These are phyloP conservation scores for Limonius californicus DNA, from an alignment of 1,140 invertebrate genomes.

Conservation along the genomic window DNA sequence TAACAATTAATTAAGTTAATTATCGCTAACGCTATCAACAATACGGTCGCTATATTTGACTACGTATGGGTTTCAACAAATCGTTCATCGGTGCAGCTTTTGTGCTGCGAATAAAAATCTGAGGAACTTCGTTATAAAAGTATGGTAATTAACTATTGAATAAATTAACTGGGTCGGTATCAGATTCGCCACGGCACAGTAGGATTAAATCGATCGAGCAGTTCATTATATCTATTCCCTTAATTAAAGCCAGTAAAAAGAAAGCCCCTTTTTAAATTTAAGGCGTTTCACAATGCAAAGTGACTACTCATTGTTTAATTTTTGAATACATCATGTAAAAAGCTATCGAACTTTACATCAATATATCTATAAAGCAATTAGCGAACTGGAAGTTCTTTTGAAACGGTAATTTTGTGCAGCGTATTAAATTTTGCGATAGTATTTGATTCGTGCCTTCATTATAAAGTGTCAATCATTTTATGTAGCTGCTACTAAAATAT, in stretches of 20 bases:
- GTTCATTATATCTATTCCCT: slow-evolving; percentile 35
- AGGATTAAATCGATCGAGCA: slow-evolving; percentile 38
- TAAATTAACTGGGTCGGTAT: slow-evolving; percentile 37
- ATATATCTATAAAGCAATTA: background rate
- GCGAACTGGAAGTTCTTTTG: background rate
- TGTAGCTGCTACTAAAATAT: no score
- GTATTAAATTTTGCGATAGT: background rate
- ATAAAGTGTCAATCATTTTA: no score
- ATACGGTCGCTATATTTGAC: no score
- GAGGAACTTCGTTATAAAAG: slow-evolving; percentile 27
- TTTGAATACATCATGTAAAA: background rate
- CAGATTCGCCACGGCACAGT: slow-evolving; percentile 34
- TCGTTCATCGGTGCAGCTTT: background rate
- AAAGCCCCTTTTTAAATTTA: slow-evolving; percentile 34
- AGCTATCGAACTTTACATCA: background rate
- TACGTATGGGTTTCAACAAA: no score
- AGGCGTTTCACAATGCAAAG: slow-evolving; percentile 28
- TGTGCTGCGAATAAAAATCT: slow-evolving; percentile 19
- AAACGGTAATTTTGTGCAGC: background rate
- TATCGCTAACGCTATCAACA: no score
- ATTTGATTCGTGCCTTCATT: no score
- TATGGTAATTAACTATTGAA: slow-evolving; percentile 38
- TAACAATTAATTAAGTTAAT: no score
- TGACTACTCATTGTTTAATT: slow-evolving; percentile 12
- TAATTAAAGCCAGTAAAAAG: slow-evolving; percentile 34